Conservation (phyloP, 2,797 vertebrate species). For the Phalloptychus januarius region DNA sequence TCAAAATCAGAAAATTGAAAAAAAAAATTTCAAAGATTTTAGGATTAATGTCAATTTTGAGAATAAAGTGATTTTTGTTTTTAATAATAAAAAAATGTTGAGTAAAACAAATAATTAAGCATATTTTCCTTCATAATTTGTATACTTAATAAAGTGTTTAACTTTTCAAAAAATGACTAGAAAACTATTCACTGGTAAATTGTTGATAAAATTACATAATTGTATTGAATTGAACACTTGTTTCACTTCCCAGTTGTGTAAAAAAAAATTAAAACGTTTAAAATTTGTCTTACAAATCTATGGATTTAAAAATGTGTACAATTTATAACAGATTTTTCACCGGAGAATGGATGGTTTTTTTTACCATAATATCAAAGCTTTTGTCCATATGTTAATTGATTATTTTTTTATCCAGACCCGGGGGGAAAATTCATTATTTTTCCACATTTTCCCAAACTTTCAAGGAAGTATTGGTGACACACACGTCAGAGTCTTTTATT, state of each 20-base stretch:
- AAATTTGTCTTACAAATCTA: neutral
- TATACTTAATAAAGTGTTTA: neutral
- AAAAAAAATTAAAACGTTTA: too few species aligned
- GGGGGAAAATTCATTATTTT: neutral
- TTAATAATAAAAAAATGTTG: neutral
- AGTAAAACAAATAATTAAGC: neutral
- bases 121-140: neutral
- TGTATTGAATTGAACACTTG: neutral
- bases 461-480: neutral
- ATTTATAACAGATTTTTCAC: neutral
- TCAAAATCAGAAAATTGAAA: neutral
- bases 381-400: neutral
- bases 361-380: neutral
- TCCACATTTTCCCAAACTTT: neutral
- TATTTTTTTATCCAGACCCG: neutral
- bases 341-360: neutral
- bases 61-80: neutral
- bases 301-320: neutral
- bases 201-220: neutral
- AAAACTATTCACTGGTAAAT: neutral
- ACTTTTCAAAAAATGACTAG: neutral
- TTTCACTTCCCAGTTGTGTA: neutral
- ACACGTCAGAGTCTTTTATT: constrained; percentile 10
- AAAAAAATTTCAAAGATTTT: neutral
- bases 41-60: too few species aligned